A percentile compares a stretch with the other conserved stretches of the same genome.
These are phyloP conservation scores for Carpatolechia fugitivella DNA, from an alignment of 2,888 invertebrate genomes.

Conservation along the genomic window DNA sequence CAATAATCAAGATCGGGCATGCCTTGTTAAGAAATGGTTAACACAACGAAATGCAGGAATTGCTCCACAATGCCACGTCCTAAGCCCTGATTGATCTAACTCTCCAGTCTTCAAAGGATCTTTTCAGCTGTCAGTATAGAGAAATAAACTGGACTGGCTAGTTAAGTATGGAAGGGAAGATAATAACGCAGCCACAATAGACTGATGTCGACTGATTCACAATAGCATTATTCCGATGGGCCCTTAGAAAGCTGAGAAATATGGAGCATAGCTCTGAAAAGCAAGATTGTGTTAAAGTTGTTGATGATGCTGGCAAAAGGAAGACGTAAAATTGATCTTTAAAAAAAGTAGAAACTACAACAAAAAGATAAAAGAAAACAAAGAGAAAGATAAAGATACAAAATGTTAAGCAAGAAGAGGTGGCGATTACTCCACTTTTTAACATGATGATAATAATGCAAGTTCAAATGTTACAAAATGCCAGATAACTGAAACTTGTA, in stretches of 20 bases:
- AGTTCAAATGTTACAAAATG: too few relatives aligned
- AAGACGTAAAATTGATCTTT: neutral
- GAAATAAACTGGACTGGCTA: slow-evolving; percentile 8
- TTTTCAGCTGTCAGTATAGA: slow-evolving; percentile 4
- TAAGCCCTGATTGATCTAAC: slow-evolving; percentile 3
- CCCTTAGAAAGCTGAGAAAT: slow-evolving; percentile 1
- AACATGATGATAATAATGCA: too few relatives aligned
- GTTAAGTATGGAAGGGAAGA: slow-evolving; percentile 8
- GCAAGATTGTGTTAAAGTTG: neutral
- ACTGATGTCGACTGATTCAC: slow-evolving; percentile 18
- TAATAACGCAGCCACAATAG: slow-evolving; percentile 20
- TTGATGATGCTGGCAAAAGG: neutral
- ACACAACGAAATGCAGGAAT: neutral
- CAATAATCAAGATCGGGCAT: neutral
- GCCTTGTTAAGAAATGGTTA: neutral
- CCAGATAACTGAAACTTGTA: neutral
- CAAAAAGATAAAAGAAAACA: too few relatives aligned
- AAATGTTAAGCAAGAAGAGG: too few relatives aligned
- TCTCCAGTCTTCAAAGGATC: slow-evolving; percentile 2
- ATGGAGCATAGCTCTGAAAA: neutral
- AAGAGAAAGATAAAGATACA: too few relatives aligned
- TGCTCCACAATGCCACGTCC: neutral
- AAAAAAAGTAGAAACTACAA: neutral
- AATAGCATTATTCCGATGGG: slow-evolving; percentile 18
- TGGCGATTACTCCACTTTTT: too few relatives aligned